These are phyloP conservation scores for Sebastes cheni DNA, from an alignment of 2,797 vertebrate genomes.

Conservation along the genomic window DNA sequence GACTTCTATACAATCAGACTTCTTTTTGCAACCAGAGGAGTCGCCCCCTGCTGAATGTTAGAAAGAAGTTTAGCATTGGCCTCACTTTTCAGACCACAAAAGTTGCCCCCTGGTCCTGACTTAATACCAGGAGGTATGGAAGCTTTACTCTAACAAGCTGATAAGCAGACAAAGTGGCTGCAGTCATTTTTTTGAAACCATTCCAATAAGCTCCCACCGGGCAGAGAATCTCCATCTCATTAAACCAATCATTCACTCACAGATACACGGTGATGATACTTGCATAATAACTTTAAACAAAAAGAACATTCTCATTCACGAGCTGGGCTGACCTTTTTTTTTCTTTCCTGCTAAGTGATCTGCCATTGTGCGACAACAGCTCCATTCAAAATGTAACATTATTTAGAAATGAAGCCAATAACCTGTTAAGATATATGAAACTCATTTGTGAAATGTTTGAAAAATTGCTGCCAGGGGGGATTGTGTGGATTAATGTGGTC, in stretches of 20 bases:
- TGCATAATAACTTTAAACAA: slow-evolving; percentile 69
- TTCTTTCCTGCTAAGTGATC: slow-evolving; percentile 55
- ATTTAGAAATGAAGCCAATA: slow-evolving; percentile 75
- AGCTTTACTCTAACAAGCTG: slow-evolving; percentile 45
- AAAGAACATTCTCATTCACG: slow-evolving; percentile 50
- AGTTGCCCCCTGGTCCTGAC: neutral
- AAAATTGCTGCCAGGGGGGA: slow-evolving; percentile 62
- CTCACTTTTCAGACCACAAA: no score
- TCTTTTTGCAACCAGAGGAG: no score
- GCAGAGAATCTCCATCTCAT: slow-evolving; percentile 56
- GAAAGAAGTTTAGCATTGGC: no score
- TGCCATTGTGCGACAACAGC: slow-evolving; percentile 46
- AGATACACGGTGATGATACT: slow-evolving; percentile 60
- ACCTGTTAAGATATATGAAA: slow-evolving; percentile 69
- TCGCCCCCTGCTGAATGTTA: no score
- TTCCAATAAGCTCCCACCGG: slow-evolving; percentile 53
- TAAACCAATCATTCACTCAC: slow-evolving; percentile 56
- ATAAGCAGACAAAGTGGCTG: slow-evolving; percentile 59
- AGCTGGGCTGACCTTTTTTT: slow-evolving; percentile 19
- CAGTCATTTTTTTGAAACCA: slow-evolving; percentile 46
- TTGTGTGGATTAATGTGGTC: slow-evolving; percentile 60
- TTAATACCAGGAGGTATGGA: neutral
- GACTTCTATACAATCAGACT: no score
- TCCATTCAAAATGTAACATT: slow-evolving; percentile 60
- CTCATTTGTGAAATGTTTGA: slow-evolving; percentile 74